Base-by-base conservation (phyloP, 2,888 invertebrate species). In the Lordiphosa fenestrarum region DNA sequence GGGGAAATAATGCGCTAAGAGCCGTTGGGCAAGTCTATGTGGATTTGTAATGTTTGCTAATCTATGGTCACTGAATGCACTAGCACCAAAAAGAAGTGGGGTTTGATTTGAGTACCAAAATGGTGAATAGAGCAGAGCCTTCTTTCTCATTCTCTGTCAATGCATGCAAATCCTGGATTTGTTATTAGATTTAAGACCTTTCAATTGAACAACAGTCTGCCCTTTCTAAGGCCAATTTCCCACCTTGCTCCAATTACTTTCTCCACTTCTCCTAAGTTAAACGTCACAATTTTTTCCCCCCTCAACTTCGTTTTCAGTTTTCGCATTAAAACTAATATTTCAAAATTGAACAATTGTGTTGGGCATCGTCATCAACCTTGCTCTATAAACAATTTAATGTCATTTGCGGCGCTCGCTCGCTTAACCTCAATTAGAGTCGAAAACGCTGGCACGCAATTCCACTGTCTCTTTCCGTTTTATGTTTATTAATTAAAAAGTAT, bases 371-470 rank as follows among this genome's bases (percentile, higher is more conserved):
- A 15, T 19, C 47, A 75, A 53, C 80, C 84, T 83, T 80, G 84
- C 59, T 58, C 73, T 46, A 77, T 63, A 67, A 77, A 68, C 62
- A 59, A 64, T 83, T 75, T 83, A 62, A 80, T 80, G 57, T 62
- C 51, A 44, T 65, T 72, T 71, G 40, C 57, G 65, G 47, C 47
- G 38, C 38, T 40, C 19, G 19, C 50, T 53, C 38, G 63, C 55
- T 66, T 76, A 76, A 57, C 77, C 81, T 70, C 63, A 73, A 83
- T 80, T 70, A 52, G 65, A 59, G 23, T 23, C 36, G 12, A 21
- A 56, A 46, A 42, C 30, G 51, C 57, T 23, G 53, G 21, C 84
- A 77, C 75, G 75, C 75, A 56, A 75, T 57, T 50, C 41, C 23
- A 38, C 47, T 33, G 40, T 12, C 36, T 42, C 12, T 21, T 5